These are phyloP conservation scores for Nymphicus hollandicus DNA, from an alignment of 2,113 vertebrate genomes.

Conservation along the genomic window DNA sequence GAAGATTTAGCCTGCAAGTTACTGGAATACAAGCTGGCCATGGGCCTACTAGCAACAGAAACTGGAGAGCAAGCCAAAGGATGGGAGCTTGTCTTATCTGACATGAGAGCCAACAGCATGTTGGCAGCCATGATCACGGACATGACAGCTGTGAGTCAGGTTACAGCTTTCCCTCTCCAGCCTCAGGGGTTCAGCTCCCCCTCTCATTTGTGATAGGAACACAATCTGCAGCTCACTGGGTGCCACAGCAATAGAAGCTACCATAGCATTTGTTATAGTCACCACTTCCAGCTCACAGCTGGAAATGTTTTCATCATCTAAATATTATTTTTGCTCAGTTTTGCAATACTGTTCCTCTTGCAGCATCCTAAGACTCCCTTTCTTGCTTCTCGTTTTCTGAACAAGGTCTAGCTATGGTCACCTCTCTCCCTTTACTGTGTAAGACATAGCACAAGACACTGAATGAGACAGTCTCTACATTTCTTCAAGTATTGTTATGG, in stretches of 20 bases:
- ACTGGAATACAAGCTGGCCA: background rate
- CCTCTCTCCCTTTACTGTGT: background rate
- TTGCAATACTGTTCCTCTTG: background rate
- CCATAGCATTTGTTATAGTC: fast-evolving
- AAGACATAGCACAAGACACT: fast-evolving
- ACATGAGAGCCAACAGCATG: background rate
- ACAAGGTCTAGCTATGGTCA: background rate
- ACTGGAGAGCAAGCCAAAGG: background rate
- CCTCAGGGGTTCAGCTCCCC: background rate
- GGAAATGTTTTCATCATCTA: background rate
- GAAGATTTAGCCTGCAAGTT: background rate
- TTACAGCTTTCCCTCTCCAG: background rate
- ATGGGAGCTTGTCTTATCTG: background rate
- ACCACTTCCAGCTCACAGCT: background rate
- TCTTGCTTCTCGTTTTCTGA: background rate
- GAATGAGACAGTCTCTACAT: too few relatives aligned
- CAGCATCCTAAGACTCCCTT: background rate
- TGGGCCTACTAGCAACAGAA: background rate
- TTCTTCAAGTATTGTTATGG: background rate
- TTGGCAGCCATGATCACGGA: background rate
- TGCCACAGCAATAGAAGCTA: fast-evolving
- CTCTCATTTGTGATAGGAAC: background rate
- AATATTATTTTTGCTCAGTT: background rate
- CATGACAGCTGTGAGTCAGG: background rate
- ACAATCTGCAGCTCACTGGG: background rate